Conservation (phyloP, 2,888 invertebrate genomes). For the Conus canariensis region DNA sequence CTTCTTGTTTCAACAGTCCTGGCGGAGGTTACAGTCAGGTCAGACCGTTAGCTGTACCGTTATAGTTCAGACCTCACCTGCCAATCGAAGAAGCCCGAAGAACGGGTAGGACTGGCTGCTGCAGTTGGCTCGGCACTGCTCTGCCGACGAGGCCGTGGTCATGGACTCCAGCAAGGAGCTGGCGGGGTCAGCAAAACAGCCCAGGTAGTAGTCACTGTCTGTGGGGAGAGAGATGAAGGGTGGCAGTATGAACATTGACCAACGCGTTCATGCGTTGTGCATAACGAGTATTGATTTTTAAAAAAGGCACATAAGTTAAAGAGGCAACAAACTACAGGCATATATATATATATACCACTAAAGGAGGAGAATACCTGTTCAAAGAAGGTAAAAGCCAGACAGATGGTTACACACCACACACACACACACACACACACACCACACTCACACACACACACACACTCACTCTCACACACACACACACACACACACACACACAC, state of each 20-base stretch:
- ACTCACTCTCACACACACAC: neutral
- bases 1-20: too few relatives aligned
- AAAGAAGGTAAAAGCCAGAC: too few relatives aligned
- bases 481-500: neutral
- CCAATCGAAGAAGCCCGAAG: neutral
- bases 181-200: constrained; percentile 1
- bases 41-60: too few relatives aligned
- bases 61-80: neutral
- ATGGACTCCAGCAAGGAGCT: neutral
- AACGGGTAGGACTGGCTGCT: neutral
- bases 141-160: neutral
- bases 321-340: neutral
- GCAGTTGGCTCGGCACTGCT: neutral
- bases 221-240: neutral
- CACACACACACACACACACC: too few relatives aligned
- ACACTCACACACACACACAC: neutral
- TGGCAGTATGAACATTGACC: too few relatives aligned
- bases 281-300: too few relatives aligned
- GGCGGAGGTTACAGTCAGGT: too few relatives aligned
- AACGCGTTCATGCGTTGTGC: too few relatives aligned
- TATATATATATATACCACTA: neutral
- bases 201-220: neutral
- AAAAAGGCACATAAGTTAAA: too few relatives aligned
- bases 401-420: neutral
- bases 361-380: too few relatives aligned